Base-by-base conservation (phyloP, 2,888 invertebrate species). In the Embidobia sp. region DNA sequence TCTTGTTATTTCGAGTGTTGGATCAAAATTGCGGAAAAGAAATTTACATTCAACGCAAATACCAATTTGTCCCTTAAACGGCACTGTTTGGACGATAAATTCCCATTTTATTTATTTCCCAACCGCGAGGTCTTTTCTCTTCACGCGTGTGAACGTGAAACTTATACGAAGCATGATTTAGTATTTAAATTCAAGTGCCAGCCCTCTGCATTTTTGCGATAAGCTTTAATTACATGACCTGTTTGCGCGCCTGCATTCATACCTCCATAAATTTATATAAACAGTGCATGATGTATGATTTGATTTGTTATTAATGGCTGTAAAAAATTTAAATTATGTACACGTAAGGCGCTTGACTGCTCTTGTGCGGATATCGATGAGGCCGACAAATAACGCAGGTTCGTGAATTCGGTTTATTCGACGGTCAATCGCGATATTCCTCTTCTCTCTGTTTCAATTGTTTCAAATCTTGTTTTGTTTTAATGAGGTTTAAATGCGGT, bases 41-140 rank as follows among this genome's bases (percentile, higher is more conserved):
- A 49, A 63, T 63, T 63, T 49, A 29, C 49, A 63, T 49, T 13
- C n/a, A 49, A 49, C 16, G 37, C 16, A 48, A 63, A 63, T 49
- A 33, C 26, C 26, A 26, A 61, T 46, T 61, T 46, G 26, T 46
- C 11, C 15, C 3, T 61, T 15, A 61, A 61, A 46, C 46, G 46
- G 16, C 46, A 33, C 26, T 26, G 61, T 15, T 33, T 46, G 22
- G 26, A n/a, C 26, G 15, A 15, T 46, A 10, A 26, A 46, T 61
- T 59, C 44, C 19, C 44, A 44, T 40, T 61, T 61, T 61, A 46
- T 46, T 33, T 46, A 48, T 8, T 61, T 49, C 18, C n/a, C n/a
- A 1, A 7, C 11, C 1, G 7, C 35, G 26, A 18, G 2, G 10
- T 18, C 48, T 37, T 48, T 49, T 40, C 33, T 7, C 11, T 49